phyloP scores from a whole-genome alignment of 2,113 vertebrate genomes.

The Triplophysa dalaica region DNA sequence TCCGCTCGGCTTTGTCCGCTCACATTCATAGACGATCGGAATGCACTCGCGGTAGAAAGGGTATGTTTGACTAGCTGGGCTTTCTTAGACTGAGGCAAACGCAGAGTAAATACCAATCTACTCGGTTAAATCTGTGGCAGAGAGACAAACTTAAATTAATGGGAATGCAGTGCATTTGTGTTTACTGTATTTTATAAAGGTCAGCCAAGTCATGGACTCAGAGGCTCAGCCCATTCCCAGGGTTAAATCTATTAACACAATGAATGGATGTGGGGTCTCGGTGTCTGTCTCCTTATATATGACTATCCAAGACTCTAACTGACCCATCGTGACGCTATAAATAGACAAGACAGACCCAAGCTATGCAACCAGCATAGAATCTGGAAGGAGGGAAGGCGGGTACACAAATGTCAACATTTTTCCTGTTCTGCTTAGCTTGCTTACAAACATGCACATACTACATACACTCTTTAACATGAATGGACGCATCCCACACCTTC shows the following conservation, averaged over 20 bases:
- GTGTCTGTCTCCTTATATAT: slow-evolving; percentile 87
- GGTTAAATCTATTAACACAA: slow-evolving; percentile 96
- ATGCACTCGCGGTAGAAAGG: slow-evolving; percentile 69
- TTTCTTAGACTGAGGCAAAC: slow-evolving; percentile 79
- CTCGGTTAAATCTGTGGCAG: slow-evolving; percentile 82
- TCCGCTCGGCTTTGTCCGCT: slow-evolving; percentile 65
- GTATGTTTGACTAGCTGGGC: slow-evolving; percentile 76
- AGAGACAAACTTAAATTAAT: slow-evolving; percentile 79
- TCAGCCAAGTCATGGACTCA: slow-evolving; percentile 80
- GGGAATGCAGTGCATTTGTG: slow-evolving; percentile 87
- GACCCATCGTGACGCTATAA: slow-evolving; percentile 86
- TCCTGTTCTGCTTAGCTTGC: neutral
- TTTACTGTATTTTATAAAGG: slow-evolving; percentile 91
- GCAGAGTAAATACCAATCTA: slow-evolving; percentile 90
- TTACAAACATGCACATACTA: slow-evolving; percentile 44
- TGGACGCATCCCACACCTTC: slow-evolving; percentile 66
- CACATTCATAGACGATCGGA: slow-evolving; percentile 68
- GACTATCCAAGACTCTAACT: slow-evolving; percentile 84
- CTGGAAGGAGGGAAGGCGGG: slow-evolving; percentile 36
- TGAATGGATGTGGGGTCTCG: slow-evolving; percentile 85
- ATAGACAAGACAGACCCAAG: slow-evolving; percentile 80
- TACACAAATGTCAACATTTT: slow-evolving; percentile 12
- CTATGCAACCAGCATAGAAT: slow-evolving; percentile 70
- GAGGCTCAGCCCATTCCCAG: slow-evolving; percentile 91
- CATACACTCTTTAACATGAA: slow-evolving; percentile 60